A percentile compares a stretch with the other conserved stretches of the same genome.
phyloP scores from a whole-genome alignment of 2,888 invertebrate genomes.

The Yponomeuta plumbellus region DNA sequence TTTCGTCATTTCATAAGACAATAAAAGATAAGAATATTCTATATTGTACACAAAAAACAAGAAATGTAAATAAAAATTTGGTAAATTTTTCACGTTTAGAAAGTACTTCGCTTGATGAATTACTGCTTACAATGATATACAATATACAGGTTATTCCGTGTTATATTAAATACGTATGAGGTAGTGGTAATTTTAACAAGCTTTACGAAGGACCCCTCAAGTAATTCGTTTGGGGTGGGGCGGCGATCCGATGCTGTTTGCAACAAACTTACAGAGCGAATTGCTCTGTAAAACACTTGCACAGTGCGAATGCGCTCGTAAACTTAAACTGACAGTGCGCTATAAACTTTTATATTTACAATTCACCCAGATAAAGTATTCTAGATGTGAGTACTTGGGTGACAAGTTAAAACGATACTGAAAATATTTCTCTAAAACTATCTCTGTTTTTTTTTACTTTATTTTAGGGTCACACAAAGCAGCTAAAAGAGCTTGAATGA shows the following conservation, averaged over 20 bases:
- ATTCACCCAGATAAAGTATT: constrained; percentile 32
- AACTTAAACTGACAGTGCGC: constrained; percentile 13
- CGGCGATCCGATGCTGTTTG: constrained; percentile 5
- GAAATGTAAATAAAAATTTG: too few species aligned
- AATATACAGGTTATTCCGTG: not conserved
- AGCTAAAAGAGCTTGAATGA: too few species aligned
- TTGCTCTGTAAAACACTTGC: constrained; percentile 7
- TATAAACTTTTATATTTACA: constrained; percentile 14
- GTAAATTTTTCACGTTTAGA: not conserved
- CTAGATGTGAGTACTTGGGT: constrained; percentile 40
- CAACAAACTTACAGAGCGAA: constrained; percentile 14
- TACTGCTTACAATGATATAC: not conserved
- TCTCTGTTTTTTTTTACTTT: too few species aligned
- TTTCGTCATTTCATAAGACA: not conserved
- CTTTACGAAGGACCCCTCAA: not conserved
- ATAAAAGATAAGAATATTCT: too few species aligned
- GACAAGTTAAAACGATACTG: constrained; percentile 40
- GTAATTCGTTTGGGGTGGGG: not conserved
- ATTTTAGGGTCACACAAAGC: too few species aligned
- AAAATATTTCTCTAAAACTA: too few species aligned
- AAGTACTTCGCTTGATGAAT: not conserved
- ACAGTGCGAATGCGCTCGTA: constrained; percentile 10
- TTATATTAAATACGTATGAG: not conserved
- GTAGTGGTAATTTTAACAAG: not conserved
- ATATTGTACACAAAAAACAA: too few species aligned